These are phyloP conservation scores for Sus cebifrons DNA, from an alignment of 2,797 vertebrate genomes.

Conservation along the genomic window DNA sequence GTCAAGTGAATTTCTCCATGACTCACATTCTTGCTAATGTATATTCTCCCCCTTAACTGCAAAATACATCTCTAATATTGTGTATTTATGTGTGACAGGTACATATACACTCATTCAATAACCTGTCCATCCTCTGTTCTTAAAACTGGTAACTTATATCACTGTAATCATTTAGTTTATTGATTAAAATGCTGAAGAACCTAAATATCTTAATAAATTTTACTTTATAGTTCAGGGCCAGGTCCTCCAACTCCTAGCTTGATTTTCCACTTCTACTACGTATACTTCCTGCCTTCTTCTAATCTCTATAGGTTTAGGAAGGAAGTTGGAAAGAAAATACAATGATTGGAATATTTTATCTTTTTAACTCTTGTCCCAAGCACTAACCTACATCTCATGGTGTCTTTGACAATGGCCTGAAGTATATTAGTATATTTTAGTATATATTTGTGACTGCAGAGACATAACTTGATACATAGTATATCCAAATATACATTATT, in stretches of 20 bases:
- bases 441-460: not conserved
- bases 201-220: slow-evolving; percentile 45
- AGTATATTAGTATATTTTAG: not conserved
- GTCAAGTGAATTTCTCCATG: slow-evolving; percentile 14
- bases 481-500: not conserved
- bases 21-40: slow-evolving; percentile 37
- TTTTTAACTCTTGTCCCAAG: not conserved
- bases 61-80: slow-evolving; percentile 48
- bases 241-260: slow-evolving; percentile 2
- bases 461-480: not conserved
- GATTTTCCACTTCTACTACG: slow-evolving; percentile 6
- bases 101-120: not conserved
- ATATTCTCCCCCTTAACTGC: not conserved
- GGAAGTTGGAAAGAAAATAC: slow-evolving; percentile 51
- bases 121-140: not conserved
- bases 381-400: not conserved
- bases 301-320: not conserved
- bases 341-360: slow-evolving; percentile 47
- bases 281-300: not conserved
- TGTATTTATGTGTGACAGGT: not conserved
- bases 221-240: not conserved
- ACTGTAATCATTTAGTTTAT: slow-evolving; percentile 52
- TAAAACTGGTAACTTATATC: slow-evolving; percentile 3
- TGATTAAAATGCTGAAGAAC: not conserved
- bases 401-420: not conserved